Percentiles rank a stretch among this genome's conserved stretches.
These are phyloP conservation scores for Platichthys flesus DNA, from an alignment of 2,113 vertebrate genomes.

Conservation along the genomic window DNA sequence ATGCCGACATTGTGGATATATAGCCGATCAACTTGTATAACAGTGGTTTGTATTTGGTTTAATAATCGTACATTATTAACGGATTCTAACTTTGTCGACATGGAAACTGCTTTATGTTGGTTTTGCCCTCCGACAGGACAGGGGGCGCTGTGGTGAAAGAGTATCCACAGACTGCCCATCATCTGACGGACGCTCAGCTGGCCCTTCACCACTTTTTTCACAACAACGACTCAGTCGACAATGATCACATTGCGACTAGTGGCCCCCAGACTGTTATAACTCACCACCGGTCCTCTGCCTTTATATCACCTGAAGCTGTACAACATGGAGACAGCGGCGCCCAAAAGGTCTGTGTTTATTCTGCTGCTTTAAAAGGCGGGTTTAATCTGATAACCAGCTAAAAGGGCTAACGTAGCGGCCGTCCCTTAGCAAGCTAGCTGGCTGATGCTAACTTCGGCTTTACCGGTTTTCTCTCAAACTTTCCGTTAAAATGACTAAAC, in stretches of 20 bases:
- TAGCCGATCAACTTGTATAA: neutral
- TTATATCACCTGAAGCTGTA: slow-evolving; percentile 1
- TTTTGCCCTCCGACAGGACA: slow-evolving; percentile 25
- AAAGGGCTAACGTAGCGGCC: slow-evolving; percentile 43
- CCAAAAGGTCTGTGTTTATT: slow-evolving; percentile 72
- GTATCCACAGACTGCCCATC: neutral
- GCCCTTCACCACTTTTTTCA: slow-evolving; percentile 62
- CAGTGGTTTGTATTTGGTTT: neutral
- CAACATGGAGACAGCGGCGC: slow-evolving; percentile 73
- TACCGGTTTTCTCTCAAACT: slow-evolving; percentile 4
- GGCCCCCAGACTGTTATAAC: neutral
- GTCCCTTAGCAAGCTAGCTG: slow-evolving; percentile 18
- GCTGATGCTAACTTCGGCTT: slow-evolving; percentile 35
- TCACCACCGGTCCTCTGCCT: neutral
- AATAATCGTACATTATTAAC: neutral
- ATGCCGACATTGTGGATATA: neutral
- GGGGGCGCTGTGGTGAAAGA: slow-evolving; percentile 12
- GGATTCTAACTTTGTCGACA: neutral
- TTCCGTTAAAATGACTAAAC: neutral
- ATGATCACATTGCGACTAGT: slow-evolving; percentile 60
- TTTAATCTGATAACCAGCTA: neutral
- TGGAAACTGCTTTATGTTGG: too few species aligned
- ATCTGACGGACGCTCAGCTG: slow-evolving; percentile 57
- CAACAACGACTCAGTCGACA: slow-evolving; percentile 65
- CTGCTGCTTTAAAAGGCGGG: neutral